Base-by-base conservation (phyloP, 2,888 invertebrate species). In the Pachycephus smyrnensis region DNA sequence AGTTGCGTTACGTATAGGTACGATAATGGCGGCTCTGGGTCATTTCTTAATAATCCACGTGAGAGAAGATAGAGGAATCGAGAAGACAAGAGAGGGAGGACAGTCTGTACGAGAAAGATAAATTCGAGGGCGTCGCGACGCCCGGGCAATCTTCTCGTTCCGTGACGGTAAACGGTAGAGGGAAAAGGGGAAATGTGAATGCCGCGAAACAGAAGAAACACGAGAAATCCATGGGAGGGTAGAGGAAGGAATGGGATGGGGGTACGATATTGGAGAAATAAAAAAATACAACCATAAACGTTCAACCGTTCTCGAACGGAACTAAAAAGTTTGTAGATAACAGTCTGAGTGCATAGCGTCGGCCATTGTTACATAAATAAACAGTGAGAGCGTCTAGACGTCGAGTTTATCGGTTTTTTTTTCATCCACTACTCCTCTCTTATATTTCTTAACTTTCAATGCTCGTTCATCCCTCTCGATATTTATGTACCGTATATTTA, bases 341-440 rank as follows among this genome's bases (percentile, higher is more conserved):
- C 55, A 55, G 55, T 23, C 23, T 2, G 40, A 40, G 40, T 40
- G 15, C 15, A 40, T 15, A 15, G 40, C 15, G 40, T 40, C 40
- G 6, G 40, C 40, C 82, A 83, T 83, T 84, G 84, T 83, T 82
- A 82, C 83, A 81, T 83, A 84, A 84, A 85, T 83, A 85, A 86
- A 86, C 84, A 81, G 78, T 75, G 80, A 77, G 74, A 40, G 69
- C 77, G 81, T 85, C 85, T 85, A 84, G 85, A 85, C 85, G 81
- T 84, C 81, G 85, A 75, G 83, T 85, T 85, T 85, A 85, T 85
- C 85, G 85, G 85, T 83, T 84, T 84, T 82, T 6, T 6, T 40
- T 40, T 40, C 3, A 15, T 15, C 12, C 15, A 15, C 40, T 6
- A 15, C 40, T 40, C 6, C 40, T 6, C 15, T 40, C 15, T 15